Evolutionary conservation across 2,888 invertebrate species (phyloP).

Genomic region (Eulithis prunata): DNA sequence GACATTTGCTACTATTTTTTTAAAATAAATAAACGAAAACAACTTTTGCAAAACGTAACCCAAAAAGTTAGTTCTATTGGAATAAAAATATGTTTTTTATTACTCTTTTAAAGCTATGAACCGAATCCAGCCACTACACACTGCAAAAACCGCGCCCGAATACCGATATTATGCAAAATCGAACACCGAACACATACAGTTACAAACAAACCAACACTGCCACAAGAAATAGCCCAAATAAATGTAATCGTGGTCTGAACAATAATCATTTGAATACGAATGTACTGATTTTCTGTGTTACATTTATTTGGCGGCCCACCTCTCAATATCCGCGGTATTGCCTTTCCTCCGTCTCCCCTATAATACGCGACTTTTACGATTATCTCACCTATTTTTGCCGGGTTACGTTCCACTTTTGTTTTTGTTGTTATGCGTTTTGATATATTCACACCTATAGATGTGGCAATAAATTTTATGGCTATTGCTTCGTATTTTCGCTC

Average conservation of each 20-base stretch:
- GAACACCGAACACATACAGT: constrained; percentile 42
- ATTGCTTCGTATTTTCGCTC: constrained; percentile 6
- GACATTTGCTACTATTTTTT: too few species aligned
- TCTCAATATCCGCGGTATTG: constrained; percentile 49
- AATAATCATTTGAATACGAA: constrained; percentile 83
- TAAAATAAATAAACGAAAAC: too few species aligned
- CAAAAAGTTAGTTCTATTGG: neutral
- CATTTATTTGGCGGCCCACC: constrained; percentile 46
- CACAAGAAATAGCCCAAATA: constrained; percentile 67
- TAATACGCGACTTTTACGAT: constrained; percentile 49
- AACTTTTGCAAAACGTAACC: neutral
- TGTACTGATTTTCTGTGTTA: constrained; percentile 71
- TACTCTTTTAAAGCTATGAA: constrained; percentile 3
- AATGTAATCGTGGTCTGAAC: constrained; percentile 76
- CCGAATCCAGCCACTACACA: constrained; percentile 10
- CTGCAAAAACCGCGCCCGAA: constrained; percentile 34
- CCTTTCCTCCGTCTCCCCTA: constrained; percentile 42
- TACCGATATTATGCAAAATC: constrained; percentile 54
- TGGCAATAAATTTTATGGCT: constrained; percentile 8
- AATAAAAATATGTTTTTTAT: too few species aligned
- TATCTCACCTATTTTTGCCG: constrained; percentile 48
- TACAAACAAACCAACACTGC: constrained; percentile 48
- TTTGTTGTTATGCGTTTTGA: constrained; percentile 31
- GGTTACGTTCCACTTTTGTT: constrained; percentile 42
- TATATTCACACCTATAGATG: constrained; percentile 23